These are phyloP conservation scores for Melanotaenia trifasciata DNA, from an alignment of 2,797 vertebrate genomes.

Conservation along the genomic window DNA sequence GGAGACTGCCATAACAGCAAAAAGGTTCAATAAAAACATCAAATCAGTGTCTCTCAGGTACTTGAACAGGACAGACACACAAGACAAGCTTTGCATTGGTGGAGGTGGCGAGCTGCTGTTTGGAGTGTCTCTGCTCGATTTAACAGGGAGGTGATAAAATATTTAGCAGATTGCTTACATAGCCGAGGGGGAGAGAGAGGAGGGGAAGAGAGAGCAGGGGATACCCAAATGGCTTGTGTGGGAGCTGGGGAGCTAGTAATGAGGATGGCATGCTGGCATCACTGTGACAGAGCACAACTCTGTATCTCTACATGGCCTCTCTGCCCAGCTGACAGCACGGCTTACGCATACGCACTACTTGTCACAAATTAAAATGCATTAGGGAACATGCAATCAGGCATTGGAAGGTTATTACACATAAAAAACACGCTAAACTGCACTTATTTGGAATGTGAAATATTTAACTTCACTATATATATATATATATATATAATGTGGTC, in stretches of 20 bases:
- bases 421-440: conserved; percentile 5
- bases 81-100: conserved; percentile 46
- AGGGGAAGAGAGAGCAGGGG: conserved; percentile 26
- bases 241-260: conserved; percentile 74
- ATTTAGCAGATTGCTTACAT: conserved; percentile 82
- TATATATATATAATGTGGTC: too few species aligned
- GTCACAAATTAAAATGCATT: conserved; percentile 74
- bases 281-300: conserved; percentile 69
- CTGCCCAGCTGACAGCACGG: conserved; percentile 64
- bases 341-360: conserved; percentile 35
- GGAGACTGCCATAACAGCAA: conserved; percentile 27
- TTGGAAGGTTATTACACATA: conserved; percentile 10
- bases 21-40: conserved; percentile 46
- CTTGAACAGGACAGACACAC: conserved; percentile 38
- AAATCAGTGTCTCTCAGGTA: conserved; percentile 36
- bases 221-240: conserved; percentile 72
- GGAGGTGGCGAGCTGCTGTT: conserved; percentile 65
- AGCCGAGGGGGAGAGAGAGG: conserved; percentile 57
- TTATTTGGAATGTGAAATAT: too few species aligned
- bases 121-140: conserved; percentile 73
- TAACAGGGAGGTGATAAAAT: conserved; percentile 81
- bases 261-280: conserved; percentile 74
- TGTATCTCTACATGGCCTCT: conserved; percentile 65
- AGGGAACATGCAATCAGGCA: conserved; percentile 40
- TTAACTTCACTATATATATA: too few species aligned